Base-by-base conservation (phyloP, 2,113 vertebrate species). In the Arothron firmamentum region DNA sequence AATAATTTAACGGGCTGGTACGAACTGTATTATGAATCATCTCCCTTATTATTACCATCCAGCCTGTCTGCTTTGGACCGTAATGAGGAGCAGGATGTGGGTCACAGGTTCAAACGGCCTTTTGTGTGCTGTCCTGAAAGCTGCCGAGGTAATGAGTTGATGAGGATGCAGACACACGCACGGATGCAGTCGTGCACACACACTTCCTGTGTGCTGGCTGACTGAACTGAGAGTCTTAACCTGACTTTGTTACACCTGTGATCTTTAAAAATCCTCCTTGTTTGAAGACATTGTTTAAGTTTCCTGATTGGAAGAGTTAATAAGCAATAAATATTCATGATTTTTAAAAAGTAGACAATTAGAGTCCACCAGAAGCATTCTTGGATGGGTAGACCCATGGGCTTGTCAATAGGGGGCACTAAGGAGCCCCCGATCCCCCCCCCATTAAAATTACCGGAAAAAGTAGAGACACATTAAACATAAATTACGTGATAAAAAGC, bases 311-410 rank as follows among this genome's bases (percentile, higher is more conserved):
- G 41, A 57, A 5, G 15, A 82, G 60, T 67, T 79, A 81, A 82
- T 86, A 68, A 50, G 48, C 66, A 82, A 85, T 89, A 77, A 88
- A 88, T 89, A 86, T 87, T 86, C 71, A 85, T 85, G 63, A 55
- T 34, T 48, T 28, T 0, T 65, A 56, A 53, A 78, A 79, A 77
- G 62, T 48, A 50, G 59, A 57, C 6, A 13, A 34, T 56, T 55
- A 46, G 71, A 71, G 47, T 75, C 60, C 61, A 56, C 76, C 62
- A 79, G 78, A 70, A 65, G 42, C 46, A 18, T 56, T 70, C 65
- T 63, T 70, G 25, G 53, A 21, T 58, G 46, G 68, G 59, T 73
- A 28, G 3, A 28, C 25, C 25, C 25, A 28, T 1, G 6, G 25
- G 6, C 25, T 28, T 28, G 5, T 28, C 25, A 28, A 23, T 23